Evolutionary conservation across 1,140 invertebrate species (phyloP).

Genomic region (Heterodera schachtii): DNA sequence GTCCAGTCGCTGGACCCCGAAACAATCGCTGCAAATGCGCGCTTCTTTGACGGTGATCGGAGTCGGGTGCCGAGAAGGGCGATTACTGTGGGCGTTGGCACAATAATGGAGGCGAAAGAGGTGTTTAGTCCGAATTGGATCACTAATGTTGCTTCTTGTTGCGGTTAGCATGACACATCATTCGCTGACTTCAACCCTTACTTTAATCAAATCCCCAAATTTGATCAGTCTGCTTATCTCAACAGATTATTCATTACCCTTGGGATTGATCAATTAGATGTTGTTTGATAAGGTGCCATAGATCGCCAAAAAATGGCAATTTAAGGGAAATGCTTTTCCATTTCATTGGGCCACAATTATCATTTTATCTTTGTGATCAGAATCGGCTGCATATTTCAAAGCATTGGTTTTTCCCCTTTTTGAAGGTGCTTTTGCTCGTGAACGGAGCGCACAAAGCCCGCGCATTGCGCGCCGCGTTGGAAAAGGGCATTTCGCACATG

Average conservation of each 20-base stretch:
- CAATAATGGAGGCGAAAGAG: conserved; percentile 97
- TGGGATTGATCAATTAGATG: no score
- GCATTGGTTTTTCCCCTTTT: not conserved
- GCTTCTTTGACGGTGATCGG: conserved; percentile 94
- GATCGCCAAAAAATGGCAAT: no score
- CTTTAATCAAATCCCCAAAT: no score
- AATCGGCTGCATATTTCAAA: conserved; percentile 10
- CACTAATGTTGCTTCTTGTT: no score
- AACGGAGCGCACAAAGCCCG: conserved; percentile 95
- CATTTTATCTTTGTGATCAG: no score
- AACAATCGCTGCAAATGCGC: conserved; percentile 91
- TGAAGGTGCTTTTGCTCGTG: conserved; percentile 91
- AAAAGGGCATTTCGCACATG: conserved; percentile 98
- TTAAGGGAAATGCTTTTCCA: not conserved
- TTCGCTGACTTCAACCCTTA: no score
- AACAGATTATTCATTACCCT: no score
- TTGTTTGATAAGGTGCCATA: no score
- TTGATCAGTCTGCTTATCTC: no score
- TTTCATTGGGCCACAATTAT: no score
- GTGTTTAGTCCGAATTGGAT: conserved; percentile 67
- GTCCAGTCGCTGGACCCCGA: conserved; percentile 94
- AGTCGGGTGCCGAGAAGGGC: conserved; percentile 84
- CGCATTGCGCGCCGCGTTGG: conserved; percentile 92
- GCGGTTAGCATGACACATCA: no score
- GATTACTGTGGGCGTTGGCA: conserved; percentile 94